Conservation (phyloP, 2,113 vertebrate species). For the Pampusana beccarii region DNA sequence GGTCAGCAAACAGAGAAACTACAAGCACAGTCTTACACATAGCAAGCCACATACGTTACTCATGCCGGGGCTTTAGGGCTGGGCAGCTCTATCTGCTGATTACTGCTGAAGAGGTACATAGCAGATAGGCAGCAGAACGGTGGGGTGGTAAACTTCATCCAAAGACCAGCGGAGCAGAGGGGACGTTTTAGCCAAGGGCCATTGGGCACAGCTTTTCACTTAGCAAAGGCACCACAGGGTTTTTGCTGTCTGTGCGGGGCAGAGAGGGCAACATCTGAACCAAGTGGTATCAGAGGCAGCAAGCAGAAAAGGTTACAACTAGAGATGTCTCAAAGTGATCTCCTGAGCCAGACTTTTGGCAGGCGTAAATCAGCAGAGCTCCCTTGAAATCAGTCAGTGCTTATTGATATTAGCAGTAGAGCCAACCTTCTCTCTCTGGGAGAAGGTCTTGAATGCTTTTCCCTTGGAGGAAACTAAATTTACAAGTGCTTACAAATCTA, state of each 20-base stretch:
- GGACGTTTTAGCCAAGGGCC: neutral
- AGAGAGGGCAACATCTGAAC: neutral
- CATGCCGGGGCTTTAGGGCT: neutral
- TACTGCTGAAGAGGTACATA: fast-evolving
- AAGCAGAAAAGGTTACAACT: neutral
- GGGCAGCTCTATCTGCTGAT: neutral
- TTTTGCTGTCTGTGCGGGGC: neutral
- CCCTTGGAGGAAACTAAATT: neutral
- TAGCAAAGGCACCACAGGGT: neutral
- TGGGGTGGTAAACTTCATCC: neutral
- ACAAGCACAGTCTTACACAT: neutral
- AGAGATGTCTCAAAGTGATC: neutral
- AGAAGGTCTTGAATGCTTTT: neutral
- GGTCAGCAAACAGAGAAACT: neutral
- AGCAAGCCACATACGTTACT: neutral
- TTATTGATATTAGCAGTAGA: neutral
- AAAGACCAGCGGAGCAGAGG: neutral
- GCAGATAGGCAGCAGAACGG: neutral
- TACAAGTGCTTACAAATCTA: conserved; percentile 2
- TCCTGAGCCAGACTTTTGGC: neutral
- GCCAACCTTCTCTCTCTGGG: neutral
- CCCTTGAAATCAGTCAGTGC: neutral
- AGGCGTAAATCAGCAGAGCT: neutral
- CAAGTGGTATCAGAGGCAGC: neutral
- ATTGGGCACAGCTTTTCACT: neutral